A percentile compares a stretch with the other conserved stretches of the same genome.
phyloP scores from a whole-genome alignment of 2,113 vertebrate species.

The Azemiops feae region DNA sequence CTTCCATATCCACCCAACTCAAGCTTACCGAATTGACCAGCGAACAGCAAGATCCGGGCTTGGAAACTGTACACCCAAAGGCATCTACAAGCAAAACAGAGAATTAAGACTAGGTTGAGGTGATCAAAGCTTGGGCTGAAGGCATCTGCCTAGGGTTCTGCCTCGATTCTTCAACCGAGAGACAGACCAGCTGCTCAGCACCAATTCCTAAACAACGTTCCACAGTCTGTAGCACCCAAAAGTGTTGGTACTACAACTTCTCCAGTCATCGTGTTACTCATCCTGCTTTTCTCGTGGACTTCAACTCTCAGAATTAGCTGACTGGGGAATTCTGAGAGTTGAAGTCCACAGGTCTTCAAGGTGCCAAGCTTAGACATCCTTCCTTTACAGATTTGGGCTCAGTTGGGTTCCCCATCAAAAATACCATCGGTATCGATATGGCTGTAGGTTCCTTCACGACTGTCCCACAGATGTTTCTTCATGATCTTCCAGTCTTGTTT shows the following conservation, averaged over 20 bases:
- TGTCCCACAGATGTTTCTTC: too few relatives aligned
- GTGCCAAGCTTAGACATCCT: background rate
- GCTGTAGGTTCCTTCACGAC: background rate
- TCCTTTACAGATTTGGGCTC: background rate
- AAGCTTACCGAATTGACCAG: conserved; percentile 37
- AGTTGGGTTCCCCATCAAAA: background rate
- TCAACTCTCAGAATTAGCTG: background rate
- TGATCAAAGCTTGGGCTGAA: too few relatives aligned
- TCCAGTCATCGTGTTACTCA: background rate
- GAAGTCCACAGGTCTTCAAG: background rate
- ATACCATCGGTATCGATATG: background rate
- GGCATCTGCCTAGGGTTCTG: background rate
- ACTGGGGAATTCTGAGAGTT: background rate
- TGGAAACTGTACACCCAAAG: too few relatives aligned
- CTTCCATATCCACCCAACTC: background rate
- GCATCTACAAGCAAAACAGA: background rate
- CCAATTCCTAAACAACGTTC: background rate
- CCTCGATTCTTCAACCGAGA: background rate
- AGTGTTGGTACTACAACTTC: background rate
- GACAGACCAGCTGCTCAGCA: background rate
- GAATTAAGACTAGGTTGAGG: background rate
- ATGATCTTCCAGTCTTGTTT: background rate
- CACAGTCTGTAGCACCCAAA: background rate
- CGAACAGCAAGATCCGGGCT: accelerated
- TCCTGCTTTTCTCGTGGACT: background rate